A percentile compares a stretch with the other conserved stretches of the same genome.
Conservation (phyloP, 2,113 vertebrate genomes). For the Mungos mungo region DNA sequence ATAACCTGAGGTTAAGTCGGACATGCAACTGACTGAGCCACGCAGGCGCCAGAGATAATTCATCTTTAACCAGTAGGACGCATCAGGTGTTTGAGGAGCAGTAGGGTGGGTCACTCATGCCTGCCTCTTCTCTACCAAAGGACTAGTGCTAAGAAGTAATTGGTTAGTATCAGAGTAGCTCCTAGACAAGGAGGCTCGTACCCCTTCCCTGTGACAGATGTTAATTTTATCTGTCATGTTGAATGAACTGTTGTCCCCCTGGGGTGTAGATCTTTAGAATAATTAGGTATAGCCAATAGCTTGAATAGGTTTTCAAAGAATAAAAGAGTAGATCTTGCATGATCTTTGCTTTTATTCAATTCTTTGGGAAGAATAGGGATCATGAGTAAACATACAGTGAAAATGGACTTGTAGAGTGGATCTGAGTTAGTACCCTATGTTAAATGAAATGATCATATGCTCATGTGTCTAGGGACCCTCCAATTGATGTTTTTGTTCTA, state of each 20-base stretch:
- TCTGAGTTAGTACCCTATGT: neutral
- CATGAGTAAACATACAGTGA: neutral
- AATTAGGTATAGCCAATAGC: neutral
- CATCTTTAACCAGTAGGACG: neutral
- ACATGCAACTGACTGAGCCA: no score
- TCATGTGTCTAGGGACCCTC: neutral
- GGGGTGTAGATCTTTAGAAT: neutral
- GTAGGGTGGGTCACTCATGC: neutral
- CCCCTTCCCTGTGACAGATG: neutral
- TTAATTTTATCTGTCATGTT: neutral
- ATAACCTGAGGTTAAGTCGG: no score
- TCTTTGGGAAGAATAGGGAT: neutral
- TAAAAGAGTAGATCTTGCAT: neutral
- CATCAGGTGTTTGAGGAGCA: neutral
- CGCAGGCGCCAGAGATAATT: neutral
- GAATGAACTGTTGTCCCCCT: neutral
- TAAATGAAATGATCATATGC: neutral
- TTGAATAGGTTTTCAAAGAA: constrained; percentile 8
- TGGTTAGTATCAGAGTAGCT: neutral
- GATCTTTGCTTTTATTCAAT: neutral
- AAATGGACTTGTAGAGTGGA: neutral
- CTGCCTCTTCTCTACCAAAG: neutral
- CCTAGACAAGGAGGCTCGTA: neutral
- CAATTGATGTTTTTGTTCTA: neutral
- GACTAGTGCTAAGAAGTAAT: neutral